Evolutionary conservation across 1,140 invertebrate genomes (phyloP), one percentile per base, ranked within the genome.

Genomic region (Plodia interpunctella): DNA sequence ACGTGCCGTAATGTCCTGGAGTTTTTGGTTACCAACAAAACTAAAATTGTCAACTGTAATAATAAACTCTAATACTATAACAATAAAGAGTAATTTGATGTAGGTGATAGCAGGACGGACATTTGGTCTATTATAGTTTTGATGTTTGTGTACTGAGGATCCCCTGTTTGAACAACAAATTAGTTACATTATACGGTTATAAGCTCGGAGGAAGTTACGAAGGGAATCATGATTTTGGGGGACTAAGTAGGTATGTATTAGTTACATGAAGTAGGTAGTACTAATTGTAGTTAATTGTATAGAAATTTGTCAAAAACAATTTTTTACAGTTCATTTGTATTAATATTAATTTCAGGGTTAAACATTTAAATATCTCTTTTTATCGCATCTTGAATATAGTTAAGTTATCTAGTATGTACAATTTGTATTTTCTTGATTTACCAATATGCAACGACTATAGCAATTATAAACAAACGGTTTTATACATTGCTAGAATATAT

Each of bases 141-240:
- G 60, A 78, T 84, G 81, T 87, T 83, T 85, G 77, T 75, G 69
- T 76, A 65, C 68, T 67, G 66, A 78, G 64, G 66, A 73, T 65
- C 81, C 80, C 76, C 69, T 86, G 78, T 88, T 88, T 88, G 81
- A 83, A 85, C 78, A 85, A 84, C 83, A 85, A 86, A 86, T 86
- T 86, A 84, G 80, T 83, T 81, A 66, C 73, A 86, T 88, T 88
- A 88, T 83, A 84, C 80, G 78, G 77, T 78, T 78, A 76, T 85
- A 80, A 78, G 54, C 60, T 70, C 71, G 76, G 77, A 76, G 70
- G 69, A 77, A 68, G 68, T 80, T 59, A 55, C 32, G 57, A 55
- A 51, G 49, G 38, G 49, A 53, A 15, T 32, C 4, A 25, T 5
- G 20, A 21, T 21, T n/a, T 53, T 25, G 18, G 13, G 19, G 20